Evolutionary conservation across 1,140 invertebrate genomes (phyloP).

Genomic region (Zophobas morio): DNA sequence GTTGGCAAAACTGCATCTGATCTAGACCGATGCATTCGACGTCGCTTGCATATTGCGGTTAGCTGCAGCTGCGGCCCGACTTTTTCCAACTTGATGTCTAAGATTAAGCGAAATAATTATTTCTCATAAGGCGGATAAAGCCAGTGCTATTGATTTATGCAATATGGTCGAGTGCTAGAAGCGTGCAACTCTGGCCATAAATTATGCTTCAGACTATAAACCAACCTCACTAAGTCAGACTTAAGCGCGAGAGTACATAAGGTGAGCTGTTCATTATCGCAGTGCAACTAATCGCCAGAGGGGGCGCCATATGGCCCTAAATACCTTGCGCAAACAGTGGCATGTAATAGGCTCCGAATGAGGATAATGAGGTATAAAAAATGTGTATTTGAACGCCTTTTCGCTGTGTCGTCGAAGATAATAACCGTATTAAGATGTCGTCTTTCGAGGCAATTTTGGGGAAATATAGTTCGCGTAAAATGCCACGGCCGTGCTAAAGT

Average conservation of each 20-base stretch:
- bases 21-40: too few relatives aligned
- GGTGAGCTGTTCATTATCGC: constrained; percentile 56
- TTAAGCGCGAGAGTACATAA: constrained; percentile 52
- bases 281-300: constrained; percentile 46
- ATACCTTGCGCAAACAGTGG: constrained; percentile 20
- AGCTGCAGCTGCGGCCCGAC: constrained; percentile 23
- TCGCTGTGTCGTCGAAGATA: too few relatives aligned
- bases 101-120: constrained; percentile 32
- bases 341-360: constrained; percentile 42
- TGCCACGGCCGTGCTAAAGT: too few relatives aligned
- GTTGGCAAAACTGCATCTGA: too few relatives aligned
- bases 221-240: constrained; percentile 54
- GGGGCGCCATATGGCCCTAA: constrained; percentile 53
- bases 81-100: constrained; percentile 17
- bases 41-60: too few relatives aligned
- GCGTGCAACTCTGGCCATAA: constrained; percentile 41
- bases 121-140: constrained; percentile 25
- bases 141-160: constrained; percentile 37
- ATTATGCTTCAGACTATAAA: constrained; percentile 48
- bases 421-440: too few relatives aligned
- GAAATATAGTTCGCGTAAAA: too few relatives aligned
- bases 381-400: too few relatives aligned
- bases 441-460: too few relatives aligned
- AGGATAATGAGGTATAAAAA: constrained; percentile 16
- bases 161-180: constrained; percentile 33